A percentile compares a stretch with the other conserved stretches of the same genome.
Conservation (phyloP, 2,113 vertebrate species). For the Nycticorax nycticorax region DNA sequence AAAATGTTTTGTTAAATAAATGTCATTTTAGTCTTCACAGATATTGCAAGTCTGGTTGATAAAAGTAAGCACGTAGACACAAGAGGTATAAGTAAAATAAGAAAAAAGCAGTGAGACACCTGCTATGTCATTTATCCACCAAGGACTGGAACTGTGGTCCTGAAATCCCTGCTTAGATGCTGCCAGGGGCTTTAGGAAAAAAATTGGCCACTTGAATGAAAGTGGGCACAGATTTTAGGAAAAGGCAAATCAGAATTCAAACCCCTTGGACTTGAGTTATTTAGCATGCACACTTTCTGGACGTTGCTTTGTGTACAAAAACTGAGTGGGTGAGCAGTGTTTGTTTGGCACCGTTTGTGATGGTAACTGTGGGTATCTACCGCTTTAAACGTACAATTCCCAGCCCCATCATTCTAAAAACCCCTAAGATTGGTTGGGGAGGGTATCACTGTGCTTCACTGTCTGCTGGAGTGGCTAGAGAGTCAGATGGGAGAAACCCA, state of each 20-base stretch:
- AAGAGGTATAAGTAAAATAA: neutral
- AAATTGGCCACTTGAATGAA: neutral
- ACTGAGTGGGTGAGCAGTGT: neutral
- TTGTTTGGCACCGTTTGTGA: neutral
- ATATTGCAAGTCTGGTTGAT: neutral
- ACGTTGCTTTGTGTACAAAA: neutral
- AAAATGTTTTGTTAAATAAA: neutral
- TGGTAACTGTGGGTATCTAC: neutral
- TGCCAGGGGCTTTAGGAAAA: neutral
- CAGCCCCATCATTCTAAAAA: neutral
- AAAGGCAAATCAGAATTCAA: neutral
- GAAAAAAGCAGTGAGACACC: neutral
- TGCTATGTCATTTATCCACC: neutral
- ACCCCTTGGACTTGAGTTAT: neutral
- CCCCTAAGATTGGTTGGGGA: neutral
- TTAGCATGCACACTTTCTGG: neutral
- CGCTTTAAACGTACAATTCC: neutral
- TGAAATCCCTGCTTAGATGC: neutral
- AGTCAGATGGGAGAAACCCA: neutral
- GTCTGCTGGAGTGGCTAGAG: neutral
- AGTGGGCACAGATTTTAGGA: neutral
- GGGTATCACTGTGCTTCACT: neutral
- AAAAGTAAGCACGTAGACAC: neutral
- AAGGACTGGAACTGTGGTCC: neutral
- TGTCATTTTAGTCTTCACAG: neutral